These are phyloP conservation scores for Drosophila macrospina DNA, from an alignment of 2,888 invertebrate species.

Conservation along the genomic window DNA sequence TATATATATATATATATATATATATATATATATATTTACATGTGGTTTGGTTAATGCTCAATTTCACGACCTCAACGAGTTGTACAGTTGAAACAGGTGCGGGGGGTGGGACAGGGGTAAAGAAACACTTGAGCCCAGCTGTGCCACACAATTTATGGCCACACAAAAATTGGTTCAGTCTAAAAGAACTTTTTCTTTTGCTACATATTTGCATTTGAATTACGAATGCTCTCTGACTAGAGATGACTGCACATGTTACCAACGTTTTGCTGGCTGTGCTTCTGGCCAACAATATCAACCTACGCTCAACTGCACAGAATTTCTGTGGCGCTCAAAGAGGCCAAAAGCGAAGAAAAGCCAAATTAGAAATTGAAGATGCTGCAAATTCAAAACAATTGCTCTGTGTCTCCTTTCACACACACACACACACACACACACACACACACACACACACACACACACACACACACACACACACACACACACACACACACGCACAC, in stretches of 20 bases:
- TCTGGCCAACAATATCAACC: conserved; percentile 13
- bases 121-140: conserved; percentile 68
- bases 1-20: neutral
- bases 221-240: conserved; percentile 50
- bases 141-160: conserved; percentile 67
- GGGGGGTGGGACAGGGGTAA: neutral
- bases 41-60: conserved; percentile 37
- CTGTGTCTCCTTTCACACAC: neutral
- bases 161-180: conserved; percentile 48
- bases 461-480: too few species aligned
- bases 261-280: conserved; percentile 55
- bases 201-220: conserved; percentile 75
- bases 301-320: conserved; percentile 13
- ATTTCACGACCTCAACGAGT: conserved; percentile 23
- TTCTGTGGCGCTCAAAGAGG: conserved; percentile 16
- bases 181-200: conserved; percentile 52
- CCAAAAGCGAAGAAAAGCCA: conserved; percentile 6
- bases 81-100: neutral
- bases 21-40: neutral
- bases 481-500: too few species aligned
- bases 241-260: conserved; percentile 72
- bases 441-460: too few species aligned
- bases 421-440: too few species aligned
- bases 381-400: conserved; percentile 37
- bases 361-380: conserved; percentile 57